phyloP scores from a whole-genome alignment of 2,113 vertebrate species.

The Dendrocopos noguchii region DNA sequence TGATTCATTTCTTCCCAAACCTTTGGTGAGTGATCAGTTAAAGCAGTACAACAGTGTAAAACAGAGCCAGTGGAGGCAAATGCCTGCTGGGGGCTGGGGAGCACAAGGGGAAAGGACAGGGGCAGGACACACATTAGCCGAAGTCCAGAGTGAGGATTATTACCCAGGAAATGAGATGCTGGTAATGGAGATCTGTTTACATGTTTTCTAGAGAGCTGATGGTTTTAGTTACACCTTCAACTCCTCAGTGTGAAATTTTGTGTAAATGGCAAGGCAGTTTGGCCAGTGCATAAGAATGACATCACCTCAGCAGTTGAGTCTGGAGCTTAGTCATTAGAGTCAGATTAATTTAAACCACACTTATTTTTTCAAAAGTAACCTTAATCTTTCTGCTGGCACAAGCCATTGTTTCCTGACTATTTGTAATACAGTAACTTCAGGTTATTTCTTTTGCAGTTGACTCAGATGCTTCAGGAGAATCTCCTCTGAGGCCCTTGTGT shows the following conservation, averaged over 20 bases:
- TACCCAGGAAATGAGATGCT: background rate
- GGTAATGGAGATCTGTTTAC: background rate
- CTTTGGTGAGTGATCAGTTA: background rate
- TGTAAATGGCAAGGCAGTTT: conserved; percentile 3
- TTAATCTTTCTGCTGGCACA: conserved; percentile 40
- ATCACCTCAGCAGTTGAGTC: conserved; percentile 13
- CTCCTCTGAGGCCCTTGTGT: background rate
- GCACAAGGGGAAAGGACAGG: background rate
- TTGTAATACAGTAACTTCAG: background rate
- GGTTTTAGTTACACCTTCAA: background rate
- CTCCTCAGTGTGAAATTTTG: background rate
- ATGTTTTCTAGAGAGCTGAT: background rate
- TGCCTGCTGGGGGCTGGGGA: background rate
- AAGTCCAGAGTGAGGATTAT: background rate
- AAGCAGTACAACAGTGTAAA: background rate
- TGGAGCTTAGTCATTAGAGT: conserved; percentile 35
- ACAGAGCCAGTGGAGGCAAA: background rate
- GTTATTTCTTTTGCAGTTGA: conserved; percentile 8
- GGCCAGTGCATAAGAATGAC: conserved; percentile 12
- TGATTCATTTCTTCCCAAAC: background rate
- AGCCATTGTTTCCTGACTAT: background rate
- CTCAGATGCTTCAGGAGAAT: conserved; percentile 29
- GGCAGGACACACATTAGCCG: background rate
- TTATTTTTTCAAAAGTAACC: conserved; percentile 1
- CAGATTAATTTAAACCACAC: background rate